Evolutionary conservation across 2,888 invertebrate genomes (phyloP), one percentile per base, ranked within the genome.

Genomic region (Galerucella pusilla): DNA sequence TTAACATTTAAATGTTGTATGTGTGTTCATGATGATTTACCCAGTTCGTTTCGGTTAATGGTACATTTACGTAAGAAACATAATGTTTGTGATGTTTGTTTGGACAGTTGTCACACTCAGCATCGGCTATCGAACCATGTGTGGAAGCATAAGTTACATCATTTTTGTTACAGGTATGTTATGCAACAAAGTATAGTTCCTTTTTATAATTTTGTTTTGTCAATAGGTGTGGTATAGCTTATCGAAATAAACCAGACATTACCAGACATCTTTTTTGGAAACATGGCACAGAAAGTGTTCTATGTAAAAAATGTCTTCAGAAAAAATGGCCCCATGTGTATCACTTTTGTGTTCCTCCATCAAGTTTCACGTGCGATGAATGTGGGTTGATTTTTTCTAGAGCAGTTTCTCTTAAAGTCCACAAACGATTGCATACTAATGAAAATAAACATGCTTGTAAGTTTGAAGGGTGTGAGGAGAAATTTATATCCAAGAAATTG

Each of bases 301-400:
- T 93, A 52, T 96, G 96, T 85, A 95, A 95, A 86, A 93, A 91
- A 83, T 96, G 96, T 86, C 87, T 96, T 69, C 95, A 96, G 84
- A 96, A 96, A 85, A 96, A 96, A 83, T 96, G 96, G 96, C 95
- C 95, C 0, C 96, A 96, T 87, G 94, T 96, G 7, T 96, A 96
- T 88, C 96, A 96, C 85, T 96, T 96, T 84, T 96, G 96, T 85
- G 91, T 94, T 79, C 96, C 96, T 59, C 95, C 96, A 3, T 88
- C 91, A 11, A 90, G 91, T 72, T 96, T 96, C 86, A 88, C 90
- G 2, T 96, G 96, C 88, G 96, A 96, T 80, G 93, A 94, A 84
- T 96, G 96, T 85, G 92, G 91, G 84, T 89, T 92, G 59, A 92
- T 90, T 77, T 95, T 96, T 84, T 90, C 93, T 4, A 92, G 89